phyloP scores from a whole-genome alignment of 2,888 invertebrate genomes.

The Eustalomyia histrio region DNA sequence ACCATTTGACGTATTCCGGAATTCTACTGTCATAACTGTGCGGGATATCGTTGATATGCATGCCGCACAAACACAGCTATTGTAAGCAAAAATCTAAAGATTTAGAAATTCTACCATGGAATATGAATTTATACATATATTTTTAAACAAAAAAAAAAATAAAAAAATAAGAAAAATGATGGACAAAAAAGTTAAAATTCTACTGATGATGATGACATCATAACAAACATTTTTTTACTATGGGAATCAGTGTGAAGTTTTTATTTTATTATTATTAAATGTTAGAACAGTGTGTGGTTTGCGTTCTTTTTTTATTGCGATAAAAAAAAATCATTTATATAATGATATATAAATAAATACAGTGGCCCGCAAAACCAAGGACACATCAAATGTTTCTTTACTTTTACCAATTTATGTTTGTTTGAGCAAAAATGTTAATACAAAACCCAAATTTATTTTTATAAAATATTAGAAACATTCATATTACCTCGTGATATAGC shows the following conservation, averaged over 20 bases:
- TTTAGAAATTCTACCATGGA: neutral
- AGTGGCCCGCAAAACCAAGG: too few relatives aligned
- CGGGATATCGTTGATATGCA: too few relatives aligned
- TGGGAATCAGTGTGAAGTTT: neutral
- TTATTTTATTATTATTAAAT: neutral
- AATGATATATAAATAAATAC: neutral
- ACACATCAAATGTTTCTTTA: too few relatives aligned
- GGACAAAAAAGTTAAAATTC: constrained; percentile 17
- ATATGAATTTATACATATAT: constrained; percentile 8
- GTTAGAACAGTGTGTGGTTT: neutral
- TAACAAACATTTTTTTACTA: neutral
- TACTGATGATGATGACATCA: constrained; percentile 36
- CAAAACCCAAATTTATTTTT: too few relatives aligned
- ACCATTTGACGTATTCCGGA: too few relatives aligned
- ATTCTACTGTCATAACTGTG: too few relatives aligned
- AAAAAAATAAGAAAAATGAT: neutral
- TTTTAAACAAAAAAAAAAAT: neutral
- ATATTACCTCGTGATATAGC: too few relatives aligned
- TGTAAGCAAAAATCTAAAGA: constrained; percentile 2
- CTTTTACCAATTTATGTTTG: too few relatives aligned
- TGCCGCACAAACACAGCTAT: neutral
- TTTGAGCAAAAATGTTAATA: too few relatives aligned
- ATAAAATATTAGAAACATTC: too few relatives aligned
- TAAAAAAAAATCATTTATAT: neutral
- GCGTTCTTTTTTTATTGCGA: neutral